These are phyloP conservation scores for Melinopterus prodromus DNA, from an alignment of 2,888 invertebrate genomes.

Conservation along the genomic window DNA sequence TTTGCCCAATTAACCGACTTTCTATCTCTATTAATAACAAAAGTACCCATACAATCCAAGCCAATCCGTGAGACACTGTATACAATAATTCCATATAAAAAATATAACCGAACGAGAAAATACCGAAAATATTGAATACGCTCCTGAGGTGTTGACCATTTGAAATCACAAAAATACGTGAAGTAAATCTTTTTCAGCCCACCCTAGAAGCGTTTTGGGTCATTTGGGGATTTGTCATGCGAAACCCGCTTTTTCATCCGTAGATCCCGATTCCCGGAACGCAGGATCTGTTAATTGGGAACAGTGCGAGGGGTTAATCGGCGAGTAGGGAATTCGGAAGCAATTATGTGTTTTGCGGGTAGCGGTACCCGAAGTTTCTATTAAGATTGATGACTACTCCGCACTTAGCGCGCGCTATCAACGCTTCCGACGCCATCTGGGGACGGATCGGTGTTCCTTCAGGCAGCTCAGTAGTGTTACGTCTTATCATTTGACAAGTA, in stretches of 20 bases:
- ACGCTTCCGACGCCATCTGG: background rate
- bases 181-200: too few relatives aligned
- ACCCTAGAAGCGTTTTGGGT: too few relatives aligned
- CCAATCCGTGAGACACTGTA: too few relatives aligned
- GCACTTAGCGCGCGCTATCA: background rate
- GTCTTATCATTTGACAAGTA: background rate
- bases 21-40: too few relatives aligned
- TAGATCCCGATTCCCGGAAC: background rate
- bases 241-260: background rate
- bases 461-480: background rate
- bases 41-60: too few relatives aligned
- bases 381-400: background rate
- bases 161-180: too few relatives aligned
- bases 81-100: too few relatives aligned
- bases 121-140: too few relatives aligned
- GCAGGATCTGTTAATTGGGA: slow-evolving; percentile 4
- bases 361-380: background rate
- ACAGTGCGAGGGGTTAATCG: background rate
- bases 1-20: too few relatives aligned
- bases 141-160: too few relatives aligned
- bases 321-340: background rate
- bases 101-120: too few relatives aligned
- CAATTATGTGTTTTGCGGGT: background rate
- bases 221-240: background rate
- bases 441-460: background rate